phyloP scores from a whole-genome alignment of 2,888 invertebrate genomes.

The Sminthurinus aureus region DNA sequence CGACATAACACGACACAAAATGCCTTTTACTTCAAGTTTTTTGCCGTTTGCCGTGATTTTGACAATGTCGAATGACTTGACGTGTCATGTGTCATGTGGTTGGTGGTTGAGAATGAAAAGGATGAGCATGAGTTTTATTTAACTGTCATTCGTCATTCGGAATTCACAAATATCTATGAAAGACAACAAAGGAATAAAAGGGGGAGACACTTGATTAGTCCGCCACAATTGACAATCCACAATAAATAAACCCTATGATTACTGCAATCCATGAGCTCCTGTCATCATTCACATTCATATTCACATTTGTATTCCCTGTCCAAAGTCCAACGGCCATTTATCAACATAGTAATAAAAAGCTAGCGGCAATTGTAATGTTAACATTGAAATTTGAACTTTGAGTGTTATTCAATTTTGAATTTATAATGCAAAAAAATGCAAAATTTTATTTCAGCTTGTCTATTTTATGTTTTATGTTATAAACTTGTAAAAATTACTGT shows the following conservation, averaged over 20 bases:
- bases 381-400: too few species aligned
- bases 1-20: too few species aligned
- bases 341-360: slow-evolving; percentile 49
- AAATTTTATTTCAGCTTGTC: too few species aligned
- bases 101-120: not conserved
- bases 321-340: slow-evolving; percentile 49
- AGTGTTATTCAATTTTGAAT: too few species aligned
- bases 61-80: not conserved
- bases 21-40: too few species aligned
- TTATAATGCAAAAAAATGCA: too few species aligned
- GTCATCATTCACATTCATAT: slow-evolving; percentile 48
- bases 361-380: too few species aligned
- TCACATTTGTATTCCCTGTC: too few species aligned
- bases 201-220: slow-evolving; percentile 44
- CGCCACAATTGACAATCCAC: too few species aligned
- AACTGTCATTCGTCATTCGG: not conserved
- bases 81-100: not conserved
- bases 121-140: slow-evolving; percentile 6
- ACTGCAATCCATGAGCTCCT: slow-evolving; percentile 47
- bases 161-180: slow-evolving; percentile 9
- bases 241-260: slow-evolving; percentile 44
- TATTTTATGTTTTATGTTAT: too few species aligned
- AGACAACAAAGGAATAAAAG: slow-evolving; percentile 9
- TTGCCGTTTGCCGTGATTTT: too few species aligned
- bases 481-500: too few species aligned